phyloP scores from a whole-genome alignment of 2,888 invertebrate genomes.

The Amorpha juglandis region DNA sequence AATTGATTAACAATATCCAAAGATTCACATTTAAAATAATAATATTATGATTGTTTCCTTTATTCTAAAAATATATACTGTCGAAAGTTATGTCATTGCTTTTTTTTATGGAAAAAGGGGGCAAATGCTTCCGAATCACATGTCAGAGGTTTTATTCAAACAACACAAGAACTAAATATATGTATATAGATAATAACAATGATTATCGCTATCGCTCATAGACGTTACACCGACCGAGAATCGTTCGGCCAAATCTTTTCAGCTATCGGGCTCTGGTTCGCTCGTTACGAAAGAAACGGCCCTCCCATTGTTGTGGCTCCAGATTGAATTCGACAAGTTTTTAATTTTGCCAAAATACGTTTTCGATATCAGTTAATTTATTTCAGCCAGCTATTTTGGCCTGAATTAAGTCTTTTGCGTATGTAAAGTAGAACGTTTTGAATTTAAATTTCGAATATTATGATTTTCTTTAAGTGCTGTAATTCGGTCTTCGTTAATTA shows the following conservation, averaged over 20 bases:
- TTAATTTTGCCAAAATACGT: conserved; percentile 37
- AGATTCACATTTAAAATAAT: too few species aligned
- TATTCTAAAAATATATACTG: too few species aligned
- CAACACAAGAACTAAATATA: too few species aligned
- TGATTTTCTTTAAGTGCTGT: neutral
- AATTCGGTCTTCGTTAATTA: neutral
- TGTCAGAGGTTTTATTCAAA: too few species aligned
- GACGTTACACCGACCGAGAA: neutral
- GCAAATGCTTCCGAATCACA: too few species aligned
- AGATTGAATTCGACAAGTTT: conserved; percentile 52
- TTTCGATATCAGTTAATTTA: conserved; percentile 28
- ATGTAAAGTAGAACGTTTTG: too few species aligned
- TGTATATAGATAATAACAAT: neutral
- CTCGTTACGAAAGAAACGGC: conserved; percentile 41
- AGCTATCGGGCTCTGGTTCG: conserved; percentile 39
- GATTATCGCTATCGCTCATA: conserved; percentile 1
- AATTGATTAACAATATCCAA: too few species aligned
- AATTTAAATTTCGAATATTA: conserved; percentile 12
- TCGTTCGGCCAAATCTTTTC: conserved; percentile 28
- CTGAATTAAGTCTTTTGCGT: conserved; percentile 8
- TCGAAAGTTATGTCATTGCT: too few species aligned
- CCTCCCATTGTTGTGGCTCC: conserved; percentile 47
- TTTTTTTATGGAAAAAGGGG: too few species aligned
- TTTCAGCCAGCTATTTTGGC: conserved; percentile 7
- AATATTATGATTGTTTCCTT: too few species aligned